phyloP scores from a whole-genome alignment of 2,888 invertebrate species.

The Brenthis daphne region DNA sequence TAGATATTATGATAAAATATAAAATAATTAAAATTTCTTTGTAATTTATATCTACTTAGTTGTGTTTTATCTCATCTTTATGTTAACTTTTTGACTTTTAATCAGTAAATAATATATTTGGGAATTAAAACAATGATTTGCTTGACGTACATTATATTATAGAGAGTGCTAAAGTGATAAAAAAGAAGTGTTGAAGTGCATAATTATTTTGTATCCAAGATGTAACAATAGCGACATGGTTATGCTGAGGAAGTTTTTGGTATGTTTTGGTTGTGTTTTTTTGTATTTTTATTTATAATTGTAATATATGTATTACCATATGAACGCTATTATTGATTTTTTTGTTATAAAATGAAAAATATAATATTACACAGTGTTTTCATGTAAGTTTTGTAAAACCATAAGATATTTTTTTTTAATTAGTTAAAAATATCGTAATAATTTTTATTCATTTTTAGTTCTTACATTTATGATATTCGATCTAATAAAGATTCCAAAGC shows the following conservation, averaged over 20 bases:
- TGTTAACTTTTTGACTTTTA: not conserved
- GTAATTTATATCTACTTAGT: too few relatives aligned
- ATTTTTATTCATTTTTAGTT: too few relatives aligned
- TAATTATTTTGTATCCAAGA: slow-evolving; percentile 42
- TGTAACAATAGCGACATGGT: slow-evolving; percentile 66
- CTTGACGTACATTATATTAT: not conserved
- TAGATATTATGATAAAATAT: too few relatives aligned
- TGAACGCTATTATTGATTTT: too few relatives aligned
- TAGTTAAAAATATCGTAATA: too few relatives aligned
- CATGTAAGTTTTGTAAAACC: too few relatives aligned
- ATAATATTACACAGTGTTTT: too few relatives aligned
- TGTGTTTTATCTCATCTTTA: not conserved
- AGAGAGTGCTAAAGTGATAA: slow-evolving; percentile 11
- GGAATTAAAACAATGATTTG: not conserved
- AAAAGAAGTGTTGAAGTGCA: slow-evolving; percentile 19
- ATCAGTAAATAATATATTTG: not conserved
- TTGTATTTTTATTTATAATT: not conserved
- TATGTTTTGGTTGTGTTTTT: slow-evolving; percentile 48
- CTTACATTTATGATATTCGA: too few relatives aligned
- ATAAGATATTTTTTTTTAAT: too few relatives aligned
- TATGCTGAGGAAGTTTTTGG: slow-evolving; percentile 68
- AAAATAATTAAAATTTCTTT: too few relatives aligned
- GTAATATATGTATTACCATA: slow-evolving; percentile 1
- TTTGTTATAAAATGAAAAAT: too few relatives aligned
- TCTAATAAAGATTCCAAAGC: too few relatives aligned